Evolutionary conservation across 2,888 invertebrate genomes (phyloP).

Genomic region (Ormyrus thymus): DNA sequence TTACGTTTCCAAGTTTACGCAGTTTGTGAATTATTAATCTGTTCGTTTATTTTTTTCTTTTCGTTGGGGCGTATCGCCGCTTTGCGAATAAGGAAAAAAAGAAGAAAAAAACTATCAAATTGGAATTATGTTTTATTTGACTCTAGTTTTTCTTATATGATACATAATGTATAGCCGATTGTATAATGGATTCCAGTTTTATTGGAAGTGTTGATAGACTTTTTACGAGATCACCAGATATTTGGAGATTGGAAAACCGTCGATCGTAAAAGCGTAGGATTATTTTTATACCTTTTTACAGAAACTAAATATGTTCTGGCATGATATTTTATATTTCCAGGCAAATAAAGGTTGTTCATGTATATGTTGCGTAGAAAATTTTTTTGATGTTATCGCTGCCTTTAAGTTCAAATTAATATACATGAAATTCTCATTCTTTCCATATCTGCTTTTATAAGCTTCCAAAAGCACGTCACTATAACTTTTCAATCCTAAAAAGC

Average conservation of each 20-base stretch:
- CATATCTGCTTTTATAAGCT: neutral
- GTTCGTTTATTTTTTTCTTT: constrained; percentile 53
- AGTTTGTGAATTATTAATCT: constrained; percentile 47
- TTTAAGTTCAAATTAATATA: neutral
- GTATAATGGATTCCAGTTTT: constrained; percentile 71
- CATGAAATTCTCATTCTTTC: constrained; percentile 12
- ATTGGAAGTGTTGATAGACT: constrained; percentile 72
- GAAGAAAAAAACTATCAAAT: constrained; percentile 50
- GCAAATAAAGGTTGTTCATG: constrained; percentile 19
- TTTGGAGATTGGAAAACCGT: constrained; percentile 52
- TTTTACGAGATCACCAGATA: constrained; percentile 61
- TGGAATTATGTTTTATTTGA: constrained; percentile 54
- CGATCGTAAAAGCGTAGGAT: constrained; percentile 59
- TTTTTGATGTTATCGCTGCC: constrained; percentile 26
- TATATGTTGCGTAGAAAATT: constrained; percentile 34
- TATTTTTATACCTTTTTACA: constrained; percentile 68
- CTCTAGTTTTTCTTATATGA: constrained; percentile 55
- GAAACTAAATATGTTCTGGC: constrained; percentile 65
- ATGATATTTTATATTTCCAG: constrained; percentile 51
- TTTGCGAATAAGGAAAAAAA: constrained; percentile 42
- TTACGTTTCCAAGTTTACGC: constrained; percentile 52
- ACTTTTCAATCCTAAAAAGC: constrained; percentile 36
- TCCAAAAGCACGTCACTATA: constrained; percentile 6
- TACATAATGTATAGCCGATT: constrained; percentile 56
- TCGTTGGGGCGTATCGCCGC: neutral